Evolutionary conservation across 2,113 vertebrate genomes (phyloP), one percentile per base, ranked within the genome.

Genomic region (Actenoides hombroni): DNA sequence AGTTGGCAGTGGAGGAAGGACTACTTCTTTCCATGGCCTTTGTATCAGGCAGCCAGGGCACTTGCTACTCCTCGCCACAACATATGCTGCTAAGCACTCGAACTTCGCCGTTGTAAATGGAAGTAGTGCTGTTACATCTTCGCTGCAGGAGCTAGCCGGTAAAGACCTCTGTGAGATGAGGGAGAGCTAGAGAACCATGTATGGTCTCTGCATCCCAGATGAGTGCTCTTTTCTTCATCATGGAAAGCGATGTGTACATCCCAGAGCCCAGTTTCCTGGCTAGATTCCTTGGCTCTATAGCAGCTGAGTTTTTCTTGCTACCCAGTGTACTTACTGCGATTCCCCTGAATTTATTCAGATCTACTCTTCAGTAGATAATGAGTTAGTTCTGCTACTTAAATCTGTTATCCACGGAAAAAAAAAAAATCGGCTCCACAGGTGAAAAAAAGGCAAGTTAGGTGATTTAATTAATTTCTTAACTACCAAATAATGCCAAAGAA

Each of bases 91-190:
- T 61, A 33, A 63, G 39, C 51, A 33, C 67, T 91, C 8, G 1
- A 39, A 59, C 42, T 90, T 84, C 35, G 13, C 39, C 1, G 11
- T 79, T 96, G 88, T 96, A 95, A 95, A 97, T 93, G 95, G 95
- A 96, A 95, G 77, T 84, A 70, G 56, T 75, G 73, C 76, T 86
- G 71, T 73, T 95, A 49, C 10, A 24, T 88, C 78, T 54, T 90
- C 0, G 2, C 44, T 61, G 78, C 51, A 39, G 63, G 59, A 95
- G 33, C 70, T 74, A 63, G 79, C 82, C 90, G 0, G 0, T 92
- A 94, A 96, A 96, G 94, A 80, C 77, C 53, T 92, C 60, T 11
- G 65, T 53, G 90, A 71, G 65, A 77, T 40, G 68, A 4, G 33
- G 26, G 53, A 51, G 75, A 63, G 60, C 1, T 6, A 89, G 87